Evolutionary conservation across 2,797 vertebrate genomes (phyloP), one percentile per base, ranked within the genome.

Genomic region (Peromyscus eremicus): DNA sequence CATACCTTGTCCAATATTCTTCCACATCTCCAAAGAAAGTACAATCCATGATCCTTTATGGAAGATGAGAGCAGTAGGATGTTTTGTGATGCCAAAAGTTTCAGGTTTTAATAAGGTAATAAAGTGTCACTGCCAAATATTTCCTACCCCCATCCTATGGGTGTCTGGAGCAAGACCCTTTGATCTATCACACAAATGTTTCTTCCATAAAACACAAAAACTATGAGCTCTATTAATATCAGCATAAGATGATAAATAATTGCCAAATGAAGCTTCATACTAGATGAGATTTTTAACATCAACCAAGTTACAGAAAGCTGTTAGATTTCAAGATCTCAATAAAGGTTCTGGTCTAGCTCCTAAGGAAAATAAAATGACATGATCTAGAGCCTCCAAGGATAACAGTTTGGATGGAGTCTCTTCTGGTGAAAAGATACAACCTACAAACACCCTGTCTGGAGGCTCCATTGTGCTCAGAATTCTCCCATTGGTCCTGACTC

Each of bases 231-330:
- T 79, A 88, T 86, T 62, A 40, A 43, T 34, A 55, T 68, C 68
- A 92, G 89, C 52, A 91, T 89, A 92, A 92, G 43, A 87, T 32
- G 46, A 77, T 46, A 95, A 88, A 70, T 76, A 84, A 52, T 46
- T 94, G 85, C 46, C 34, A 93, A 92, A 92, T 32, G 21, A 81
- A 49, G 25, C 46, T 87, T 95, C 25, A 34, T 87, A 14, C 29
- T 60, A 70, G 80, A 23, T 71, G 29, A 83, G 19, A 21, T 93
- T 88, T 88, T 94, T 84, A 88, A 90, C 32, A 68, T 37, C 52
- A 75, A 91, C 9, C 1, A 4, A 95, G 82, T 37, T 64, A 73
- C 1, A 76, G 84, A 91, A 80, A 77, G 55, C 55, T 73, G 34
- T 6, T 97, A 70, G 29, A 62, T 84, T 93, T 92, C 57, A 85